Percentiles rank a stretch among this genome's conserved stretches.
These are phyloP conservation scores for Sebastes taczanowskii DNA, from an alignment of 2,797 vertebrate genomes.

Conservation along the genomic window DNA sequence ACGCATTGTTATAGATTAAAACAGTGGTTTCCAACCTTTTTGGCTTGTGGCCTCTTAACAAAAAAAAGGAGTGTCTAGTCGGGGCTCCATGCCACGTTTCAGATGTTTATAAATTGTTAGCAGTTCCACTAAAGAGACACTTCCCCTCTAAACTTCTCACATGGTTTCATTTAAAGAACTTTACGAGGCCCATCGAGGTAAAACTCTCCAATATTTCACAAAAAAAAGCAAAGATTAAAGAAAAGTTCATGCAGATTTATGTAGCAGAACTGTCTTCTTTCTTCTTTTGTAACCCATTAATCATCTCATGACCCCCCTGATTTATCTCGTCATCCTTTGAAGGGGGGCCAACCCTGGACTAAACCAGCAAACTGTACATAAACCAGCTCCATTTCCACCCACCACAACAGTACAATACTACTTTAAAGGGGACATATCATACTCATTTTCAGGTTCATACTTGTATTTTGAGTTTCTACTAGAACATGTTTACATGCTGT, in stretches of 20 bases:
- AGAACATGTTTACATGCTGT: no score
- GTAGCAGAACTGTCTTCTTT: background rate
- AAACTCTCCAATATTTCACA: background rate
- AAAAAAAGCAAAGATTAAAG: background rate
- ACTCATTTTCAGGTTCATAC: no score
- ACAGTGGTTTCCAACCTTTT: background rate
- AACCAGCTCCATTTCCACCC: background rate
- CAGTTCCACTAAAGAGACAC: background rate
- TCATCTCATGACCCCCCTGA: background rate
- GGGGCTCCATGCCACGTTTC: background rate
- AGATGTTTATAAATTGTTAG: background rate
- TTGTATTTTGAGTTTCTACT: no score
- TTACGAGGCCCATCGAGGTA: background rate
- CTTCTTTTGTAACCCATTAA: background rate
- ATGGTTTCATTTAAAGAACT: background rate
- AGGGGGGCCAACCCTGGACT: background rate
- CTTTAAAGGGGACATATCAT: no score
- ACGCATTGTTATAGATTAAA: background rate
- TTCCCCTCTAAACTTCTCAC: background rate
- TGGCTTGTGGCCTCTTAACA: background rate
- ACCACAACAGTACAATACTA: background rate
- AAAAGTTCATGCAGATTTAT: background rate
- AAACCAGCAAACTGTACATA: background rate
- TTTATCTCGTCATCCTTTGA: background rate
- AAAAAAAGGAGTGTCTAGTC: background rate